Evolutionary conservation across 1,140 invertebrate species (phyloP).

Genomic region (Bradynema listronoti): DNA sequence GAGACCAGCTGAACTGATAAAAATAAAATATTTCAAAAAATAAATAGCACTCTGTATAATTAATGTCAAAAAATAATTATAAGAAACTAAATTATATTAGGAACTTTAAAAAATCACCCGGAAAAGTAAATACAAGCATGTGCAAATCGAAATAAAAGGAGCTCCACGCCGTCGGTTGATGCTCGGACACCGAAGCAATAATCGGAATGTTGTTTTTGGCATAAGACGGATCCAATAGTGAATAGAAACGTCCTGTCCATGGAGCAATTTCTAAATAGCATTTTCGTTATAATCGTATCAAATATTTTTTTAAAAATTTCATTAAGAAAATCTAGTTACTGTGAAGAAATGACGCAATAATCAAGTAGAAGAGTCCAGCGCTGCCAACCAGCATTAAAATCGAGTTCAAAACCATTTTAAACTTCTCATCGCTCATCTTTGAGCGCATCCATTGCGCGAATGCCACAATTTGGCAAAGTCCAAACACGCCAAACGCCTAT

Average conservation of each 20-base stretch:
- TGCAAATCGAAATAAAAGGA: conserved; percentile 87
- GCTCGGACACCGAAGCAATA: conserved; percentile 97
- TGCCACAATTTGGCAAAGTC: conserved; percentile 79
- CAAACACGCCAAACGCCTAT: conserved; percentile 76
- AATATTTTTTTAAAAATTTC: not conserved
- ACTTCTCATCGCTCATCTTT: conserved; percentile 78
- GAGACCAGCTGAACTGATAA: conserved; percentile 68
- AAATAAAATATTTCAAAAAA: conserved; percentile 35
- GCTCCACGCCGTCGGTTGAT: conserved; percentile 97
- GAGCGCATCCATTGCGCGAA: conserved; percentile 80
- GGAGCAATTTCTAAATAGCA: conserved; percentile 71
- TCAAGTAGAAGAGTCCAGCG: conserved; percentile 14
- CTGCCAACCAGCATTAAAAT: conserved; percentile 35
- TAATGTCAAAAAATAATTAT: not conserved
- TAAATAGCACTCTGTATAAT: conserved; percentile 64
- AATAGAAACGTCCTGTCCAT: conserved; percentile 98
- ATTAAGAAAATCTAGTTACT: conserved; percentile 11
- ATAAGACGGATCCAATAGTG: conserved; percentile 96
- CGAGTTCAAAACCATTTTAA: conserved; percentile 69
- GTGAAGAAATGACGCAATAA: conserved; percentile 31
- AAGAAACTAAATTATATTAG: not conserved
- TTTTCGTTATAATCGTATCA: not conserved
- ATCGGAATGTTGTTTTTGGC: conserved; percentile 98
- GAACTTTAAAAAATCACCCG: conserved; percentile 62
- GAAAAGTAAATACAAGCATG: conserved; percentile 87